Evolutionary conservation across 1,140 invertebrate genomes (phyloP).

Genomic region (Varroa destructor): DNA sequence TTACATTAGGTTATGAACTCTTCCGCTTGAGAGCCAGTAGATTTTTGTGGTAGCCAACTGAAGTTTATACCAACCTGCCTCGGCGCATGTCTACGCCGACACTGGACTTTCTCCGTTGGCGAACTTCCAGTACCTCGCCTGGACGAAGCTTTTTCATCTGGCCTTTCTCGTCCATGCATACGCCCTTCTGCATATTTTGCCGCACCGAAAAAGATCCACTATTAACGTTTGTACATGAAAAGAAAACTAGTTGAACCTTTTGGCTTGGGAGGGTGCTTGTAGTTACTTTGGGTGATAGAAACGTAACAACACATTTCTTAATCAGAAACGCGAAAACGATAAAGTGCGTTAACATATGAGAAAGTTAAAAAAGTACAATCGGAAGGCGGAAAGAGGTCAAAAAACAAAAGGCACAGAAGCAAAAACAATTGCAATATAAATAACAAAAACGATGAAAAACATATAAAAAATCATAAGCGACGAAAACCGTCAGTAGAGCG

Average conservation of each 20-base stretch:
- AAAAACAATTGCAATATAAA: too few species aligned
- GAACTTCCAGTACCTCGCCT: constrained; percentile 38
- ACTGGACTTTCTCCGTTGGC: constrained; percentile 34
- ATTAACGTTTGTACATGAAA: background rate
- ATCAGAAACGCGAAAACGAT: too few species aligned
- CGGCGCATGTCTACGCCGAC: constrained; percentile 33
- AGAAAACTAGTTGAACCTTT: background rate
- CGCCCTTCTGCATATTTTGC: constrained; percentile 34
- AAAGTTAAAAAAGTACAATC: too few species aligned
- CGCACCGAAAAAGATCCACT: background rate
- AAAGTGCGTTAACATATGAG: too few species aligned
- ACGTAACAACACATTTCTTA: too few species aligned
- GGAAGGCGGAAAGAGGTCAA: too few species aligned
- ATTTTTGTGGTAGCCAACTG: background rate
- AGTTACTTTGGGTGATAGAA: too few species aligned
- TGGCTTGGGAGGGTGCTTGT: background rate
- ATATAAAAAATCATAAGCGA: too few species aligned
- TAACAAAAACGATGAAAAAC: too few species aligned
- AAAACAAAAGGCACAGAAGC: too few species aligned
- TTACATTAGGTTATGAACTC: constrained; percentile 7
- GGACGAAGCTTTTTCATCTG: constrained; percentile 37
- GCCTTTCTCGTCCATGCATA: constrained; percentile 36
- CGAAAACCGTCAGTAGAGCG: too few species aligned
- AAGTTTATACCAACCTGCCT: constrained; percentile 2
- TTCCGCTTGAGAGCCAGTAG: background rate